phyloP scores from a whole-genome alignment of 1,140 invertebrate genomes.

The Steinernema feltiae region DNA sequence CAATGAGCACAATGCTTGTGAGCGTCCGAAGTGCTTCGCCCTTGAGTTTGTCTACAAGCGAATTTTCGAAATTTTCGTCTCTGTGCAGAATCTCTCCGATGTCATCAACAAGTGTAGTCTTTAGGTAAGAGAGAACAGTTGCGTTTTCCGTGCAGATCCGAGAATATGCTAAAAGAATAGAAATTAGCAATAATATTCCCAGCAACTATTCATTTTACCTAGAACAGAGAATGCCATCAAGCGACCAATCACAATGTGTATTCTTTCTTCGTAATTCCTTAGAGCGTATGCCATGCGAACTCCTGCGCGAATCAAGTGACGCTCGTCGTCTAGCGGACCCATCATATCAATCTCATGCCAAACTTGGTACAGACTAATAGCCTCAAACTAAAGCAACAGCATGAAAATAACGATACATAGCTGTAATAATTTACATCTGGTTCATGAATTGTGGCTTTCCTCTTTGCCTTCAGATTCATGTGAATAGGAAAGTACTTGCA shows the following conservation, averaged over 20 bases:
- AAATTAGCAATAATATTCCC: slow-evolving; percentile 18
- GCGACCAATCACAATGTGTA: slow-evolving; percentile 38
- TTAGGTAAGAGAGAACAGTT: slow-evolving; percentile 36
- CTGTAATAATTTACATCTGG: not conserved
- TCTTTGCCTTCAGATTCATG: not conserved
- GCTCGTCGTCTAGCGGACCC: not conserved
- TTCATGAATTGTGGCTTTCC: not conserved
- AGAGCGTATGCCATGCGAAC: slow-evolving; percentile 42
- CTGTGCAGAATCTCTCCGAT: slow-evolving; percentile 37
- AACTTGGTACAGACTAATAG: not conserved
- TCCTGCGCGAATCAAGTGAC: not conserved
- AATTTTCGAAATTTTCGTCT: slow-evolving; percentile 2
- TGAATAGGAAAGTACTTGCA: not conserved
- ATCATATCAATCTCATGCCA: not conserved
- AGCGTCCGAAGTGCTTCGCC: slow-evolving; percentile 48
- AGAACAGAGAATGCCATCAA: slow-evolving; percentile 45
- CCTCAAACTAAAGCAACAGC: not conserved
- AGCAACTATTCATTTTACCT: slow-evolving; percentile 29
- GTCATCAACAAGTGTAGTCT: slow-evolving; percentile 41
- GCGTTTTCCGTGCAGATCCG: slow-evolving; percentile 9
- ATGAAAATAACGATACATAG: not conserved
- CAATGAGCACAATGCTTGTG: slow-evolving; percentile 46
- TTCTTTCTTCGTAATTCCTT: slow-evolving; percentile 27
- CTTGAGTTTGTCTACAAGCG: slow-evolving; percentile 33
- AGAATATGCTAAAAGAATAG: slow-evolving; percentile 43